phyloP scores from a whole-genome alignment of 1,140 invertebrate species.

The Philopotamus ludificatus region DNA sequence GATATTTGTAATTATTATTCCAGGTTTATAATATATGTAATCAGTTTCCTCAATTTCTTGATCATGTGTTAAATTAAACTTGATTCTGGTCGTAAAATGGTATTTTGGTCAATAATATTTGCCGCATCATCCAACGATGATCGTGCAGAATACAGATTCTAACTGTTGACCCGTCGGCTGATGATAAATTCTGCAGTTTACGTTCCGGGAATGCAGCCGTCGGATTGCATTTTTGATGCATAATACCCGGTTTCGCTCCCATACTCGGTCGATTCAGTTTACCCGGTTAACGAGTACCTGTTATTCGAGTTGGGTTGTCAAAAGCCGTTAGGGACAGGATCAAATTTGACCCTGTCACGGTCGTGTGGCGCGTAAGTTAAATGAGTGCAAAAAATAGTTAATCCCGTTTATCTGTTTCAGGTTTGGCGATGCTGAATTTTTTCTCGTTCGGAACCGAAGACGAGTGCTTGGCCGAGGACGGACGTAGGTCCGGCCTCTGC shows the following conservation, averaged over 20 bases:
- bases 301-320: constrained; percentile 17
- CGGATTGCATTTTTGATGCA: too few species aligned
- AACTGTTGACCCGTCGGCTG: too few species aligned
- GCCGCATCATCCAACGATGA: too few species aligned
- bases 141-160: too few species aligned
- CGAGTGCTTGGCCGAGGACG: constrained; percentile 70
- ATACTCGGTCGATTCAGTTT: constrained; percentile 3
- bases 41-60: too few species aligned
- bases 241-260: not conserved
- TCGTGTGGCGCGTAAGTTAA: not conserved
- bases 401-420: not conserved
- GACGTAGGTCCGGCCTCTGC: constrained; percentile 69
- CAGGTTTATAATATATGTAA: too few species aligned
- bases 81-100: too few species aligned
- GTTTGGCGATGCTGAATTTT: constrained; percentile 68
- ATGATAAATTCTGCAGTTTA: too few species aligned
- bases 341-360: not conserved
- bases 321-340: not conserved
- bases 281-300: constrained; percentile 18
- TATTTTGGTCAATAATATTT: too few species aligned
- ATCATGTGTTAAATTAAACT: too few species aligned
- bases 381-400: not conserved
- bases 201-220: too few species aligned
- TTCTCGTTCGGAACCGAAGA: constrained; percentile 76
- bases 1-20: too few species aligned